Base-by-base conservation (phyloP, 2,797 vertebrate species). In the Eutrigla gurnardus region DNA sequence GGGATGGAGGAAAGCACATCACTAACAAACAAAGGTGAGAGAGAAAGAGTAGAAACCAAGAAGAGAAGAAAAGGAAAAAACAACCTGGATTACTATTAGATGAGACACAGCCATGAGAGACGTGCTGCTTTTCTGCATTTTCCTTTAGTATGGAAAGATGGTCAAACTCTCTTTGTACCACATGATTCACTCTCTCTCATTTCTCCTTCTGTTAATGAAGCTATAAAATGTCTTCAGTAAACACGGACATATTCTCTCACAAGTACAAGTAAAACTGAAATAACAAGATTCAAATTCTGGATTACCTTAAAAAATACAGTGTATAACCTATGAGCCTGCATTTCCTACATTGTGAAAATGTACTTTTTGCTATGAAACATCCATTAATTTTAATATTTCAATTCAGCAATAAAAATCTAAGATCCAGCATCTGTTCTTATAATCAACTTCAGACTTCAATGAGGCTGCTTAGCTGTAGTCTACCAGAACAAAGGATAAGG, bases 1-100 rank as follows among this genome's bases (percentile, higher is more conserved):
- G 84, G 74, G 78, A 75, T 25, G 73, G 76, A 70, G 70, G 82
- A 80, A 73, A 75, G 73, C 63, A 68, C 74, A 77, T 88, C 46
- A 72, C 47, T 37, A 66, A 81, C 50, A 75, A 70, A 86, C 17
- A 13, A 36, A 75, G 61, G 64, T 63, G 58, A 46, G 35, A 35
- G 18, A 63, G 52, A 66, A 47, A 58, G 33, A 42, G 57, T 3
- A 14, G 18, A 32, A 62, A 64, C 7, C 55, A 37, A 42, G 3
- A 1, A 50, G 67, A 55, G 60, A 33, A 65, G 49, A 35, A 43
- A 58, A 60, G 39, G 37, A 45, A 73, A 59, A 62, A 12, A 65
- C 54, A 70, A 39, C 18, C 12, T 33, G 2, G 42, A 72, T 73
- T 58, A 66, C 50, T 59, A 49, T 11, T 66, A 36, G 52, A 85